Conservation (phyloP, 2,888 invertebrate genomes). For the Muschampia plurimacula region DNA sequence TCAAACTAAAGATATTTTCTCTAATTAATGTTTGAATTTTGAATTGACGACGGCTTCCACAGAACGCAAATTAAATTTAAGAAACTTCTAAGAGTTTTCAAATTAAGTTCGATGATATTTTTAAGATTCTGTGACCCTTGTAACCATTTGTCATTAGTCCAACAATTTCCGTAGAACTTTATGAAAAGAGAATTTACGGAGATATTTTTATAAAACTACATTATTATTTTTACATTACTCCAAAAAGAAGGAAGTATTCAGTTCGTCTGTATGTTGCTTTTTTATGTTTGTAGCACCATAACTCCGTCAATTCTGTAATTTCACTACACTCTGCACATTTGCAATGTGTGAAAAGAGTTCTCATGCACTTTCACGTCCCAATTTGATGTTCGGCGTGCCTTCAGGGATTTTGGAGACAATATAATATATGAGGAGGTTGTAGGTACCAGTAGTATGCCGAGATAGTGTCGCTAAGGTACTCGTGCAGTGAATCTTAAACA, state of each 20-base stretch:
- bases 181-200: neutral
- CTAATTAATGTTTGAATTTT: conserved; percentile 39
- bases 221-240: neutral
- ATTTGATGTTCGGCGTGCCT: neutral
- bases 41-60: conserved; percentile 35
- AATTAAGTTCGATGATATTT: conserved; percentile 18
- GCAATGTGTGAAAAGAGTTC: neutral
- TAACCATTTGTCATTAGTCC: conserved; percentile 14
- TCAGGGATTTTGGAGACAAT: neutral
- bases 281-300: no score
- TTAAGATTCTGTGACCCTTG: conserved; percentile 11
- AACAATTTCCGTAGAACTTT: neutral
- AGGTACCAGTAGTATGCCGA: neutral
- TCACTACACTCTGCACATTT: no score
- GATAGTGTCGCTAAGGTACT: neutral
- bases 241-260: no score
- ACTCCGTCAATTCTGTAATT: neutral
- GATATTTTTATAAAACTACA: neutral
- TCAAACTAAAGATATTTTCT: conserved; percentile 36
- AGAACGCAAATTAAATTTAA: conserved; percentile 22
- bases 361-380: neutral
- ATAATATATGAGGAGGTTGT: neutral
- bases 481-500: neutral
- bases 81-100: conserved; percentile 20
- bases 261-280: no score